Base-by-base conservation (phyloP, 2,888 invertebrate genomes). In the Glaucopsyche alexis region DNA sequence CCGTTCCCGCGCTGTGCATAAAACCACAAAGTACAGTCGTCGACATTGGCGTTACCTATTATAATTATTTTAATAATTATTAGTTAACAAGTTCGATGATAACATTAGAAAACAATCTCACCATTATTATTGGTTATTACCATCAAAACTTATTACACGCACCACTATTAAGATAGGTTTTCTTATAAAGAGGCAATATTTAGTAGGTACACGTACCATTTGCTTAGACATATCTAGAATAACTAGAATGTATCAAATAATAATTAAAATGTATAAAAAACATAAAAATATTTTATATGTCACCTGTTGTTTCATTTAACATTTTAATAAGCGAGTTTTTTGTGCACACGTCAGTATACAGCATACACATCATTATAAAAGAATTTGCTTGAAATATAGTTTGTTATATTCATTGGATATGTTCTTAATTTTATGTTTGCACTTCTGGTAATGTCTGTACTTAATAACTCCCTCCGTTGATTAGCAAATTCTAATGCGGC, bases 401-500 rank as follows among this genome's bases (percentile, higher is more conserved):
- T 29, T 14, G 13, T 7, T 60, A 29, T 14, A 29, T 47, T 11
- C 4, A 13, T 19, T 5, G 5, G 4, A 29, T 60, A 82, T 81
- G 80, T 29, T 29, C 29, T 0, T 29, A 47, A 14, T 29, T 84
- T 83, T 85, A 84, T 78, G 81, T 73, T 73, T 50, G 71, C 52
- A 71, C 29, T 66, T 76, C 77, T 74, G 73, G 72, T 74, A 49
- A 72, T 13, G 49, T 29, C 69, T 69, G 49, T 69, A 72, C 74
- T 47, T 66, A 70, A 65, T 66, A 69, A 69, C 71, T 71, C 76
- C 73, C 71, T 71, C 64, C 66, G 77, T 76, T 80, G 80, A 84
- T 82, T 87, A 83, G 83, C 81, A 84, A 80, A 81, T 80, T 78
- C 76, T 76, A 75, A 76, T 79, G 78, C 76, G 78, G 72, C 73